Percentiles rank a stretch among this genome's conserved stretches.
These are phyloP conservation scores for Flexamia atlantica DNA, from an alignment of 2,888 invertebrate species.

Conservation along the genomic window DNA sequence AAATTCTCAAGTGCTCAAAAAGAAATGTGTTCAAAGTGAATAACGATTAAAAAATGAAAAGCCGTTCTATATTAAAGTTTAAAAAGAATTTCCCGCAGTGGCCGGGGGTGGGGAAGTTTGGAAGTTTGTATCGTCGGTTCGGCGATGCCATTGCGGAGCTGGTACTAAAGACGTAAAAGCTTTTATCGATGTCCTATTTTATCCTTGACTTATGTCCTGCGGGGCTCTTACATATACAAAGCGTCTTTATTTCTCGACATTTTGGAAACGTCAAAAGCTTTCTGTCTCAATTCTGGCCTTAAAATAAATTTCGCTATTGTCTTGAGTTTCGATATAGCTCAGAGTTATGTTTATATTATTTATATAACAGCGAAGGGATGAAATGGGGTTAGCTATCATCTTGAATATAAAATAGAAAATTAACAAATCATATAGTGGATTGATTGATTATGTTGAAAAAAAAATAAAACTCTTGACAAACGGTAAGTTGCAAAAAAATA, in stretches of 20 bases:
- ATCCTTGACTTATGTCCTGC: conserved; percentile 43
- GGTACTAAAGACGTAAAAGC: conserved; percentile 40
- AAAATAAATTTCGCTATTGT: too few relatives aligned
- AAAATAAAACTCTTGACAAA: too few relatives aligned
- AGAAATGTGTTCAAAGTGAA: too few relatives aligned
- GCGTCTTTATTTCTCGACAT: background rate
- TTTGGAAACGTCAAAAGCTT: background rate
- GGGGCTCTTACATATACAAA: conserved; percentile 10
- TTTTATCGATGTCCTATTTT: conserved; percentile 41
- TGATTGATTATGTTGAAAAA: too few relatives aligned
- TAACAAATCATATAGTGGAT: too few relatives aligned
- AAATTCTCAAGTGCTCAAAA: too few relatives aligned
- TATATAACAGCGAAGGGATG: too few relatives aligned
- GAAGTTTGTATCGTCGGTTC: conserved; percentile 9
- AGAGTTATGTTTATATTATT: too few relatives aligned
- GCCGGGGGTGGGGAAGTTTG: background rate
- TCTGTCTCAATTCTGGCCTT: background rate
- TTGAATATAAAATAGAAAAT: too few relatives aligned
- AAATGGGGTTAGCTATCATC: too few relatives aligned
- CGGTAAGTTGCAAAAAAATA: too few relatives aligned
- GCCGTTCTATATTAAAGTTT: background rate
- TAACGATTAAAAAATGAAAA: background rate
- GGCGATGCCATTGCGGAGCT: conserved; percentile 4
- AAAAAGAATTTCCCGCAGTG: background rate
- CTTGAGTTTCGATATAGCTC: too few relatives aligned